Evolutionary conservation across 2,888 invertebrate species (phyloP).

Genomic region (Caradrina kadenii): DNA sequence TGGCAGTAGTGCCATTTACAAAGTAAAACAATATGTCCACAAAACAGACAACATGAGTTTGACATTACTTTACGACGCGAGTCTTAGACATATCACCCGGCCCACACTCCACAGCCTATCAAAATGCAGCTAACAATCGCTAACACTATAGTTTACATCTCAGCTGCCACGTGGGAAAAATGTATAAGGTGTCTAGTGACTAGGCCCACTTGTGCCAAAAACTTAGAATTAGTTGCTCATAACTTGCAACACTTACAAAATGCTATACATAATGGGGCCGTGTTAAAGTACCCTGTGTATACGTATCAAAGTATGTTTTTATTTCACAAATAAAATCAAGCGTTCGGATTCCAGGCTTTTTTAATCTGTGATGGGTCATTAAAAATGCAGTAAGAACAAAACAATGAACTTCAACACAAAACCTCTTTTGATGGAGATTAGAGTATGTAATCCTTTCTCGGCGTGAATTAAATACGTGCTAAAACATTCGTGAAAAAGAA

Average conservation of each 20-base stretch:
- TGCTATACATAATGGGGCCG: no score
- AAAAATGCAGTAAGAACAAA: slow-evolving; percentile 24
- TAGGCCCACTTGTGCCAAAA: no score
- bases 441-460: slow-evolving; percentile 37
- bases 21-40: slow-evolving; percentile 29
- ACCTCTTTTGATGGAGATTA: slow-evolving; percentile 32
- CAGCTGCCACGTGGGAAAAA: neutral
- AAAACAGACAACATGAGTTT: slow-evolving; percentile 18
- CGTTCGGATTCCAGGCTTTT: neutral
- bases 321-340: neutral
- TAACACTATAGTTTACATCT: neutral
- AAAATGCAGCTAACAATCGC: slow-evolving; percentile 10
- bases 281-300: no score
- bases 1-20: slow-evolving; percentile 5
- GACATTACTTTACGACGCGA: slow-evolving; percentile 4
- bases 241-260: no score
- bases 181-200: no score
- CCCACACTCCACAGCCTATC: slow-evolving; percentile 13
- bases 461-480: slow-evolving; percentile 40
- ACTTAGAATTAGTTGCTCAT: no score
- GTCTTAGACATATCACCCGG: slow-evolving; percentile 11
- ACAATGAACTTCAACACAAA: slow-evolving; percentile 26
- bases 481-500: slow-evolving; percentile 37
- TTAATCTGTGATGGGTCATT: slow-evolving; percentile 9
- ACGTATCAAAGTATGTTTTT: neutral